Evolutionary conservation across 2,888 invertebrate genomes (phyloP).

Genomic region (Caenorhabditis angaria): DNA sequence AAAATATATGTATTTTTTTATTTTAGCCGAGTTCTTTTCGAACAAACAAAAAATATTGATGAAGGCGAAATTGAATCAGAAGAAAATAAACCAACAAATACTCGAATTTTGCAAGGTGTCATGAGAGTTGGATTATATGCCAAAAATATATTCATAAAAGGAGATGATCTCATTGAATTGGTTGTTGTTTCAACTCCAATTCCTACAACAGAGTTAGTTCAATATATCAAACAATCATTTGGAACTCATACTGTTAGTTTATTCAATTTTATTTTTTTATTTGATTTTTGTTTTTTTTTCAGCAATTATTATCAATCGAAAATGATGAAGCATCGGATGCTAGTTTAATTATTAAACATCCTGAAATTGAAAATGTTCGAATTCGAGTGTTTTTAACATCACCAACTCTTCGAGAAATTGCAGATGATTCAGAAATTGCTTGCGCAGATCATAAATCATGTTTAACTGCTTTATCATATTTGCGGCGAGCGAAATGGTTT

Average conservation of each 20-base stretch:
- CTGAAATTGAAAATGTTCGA: neutral
- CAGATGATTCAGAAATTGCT: slow-evolving; percentile 31
- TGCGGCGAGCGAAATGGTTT: slow-evolving; percentile 99
- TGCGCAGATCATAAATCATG: slow-evolving; percentile 88
- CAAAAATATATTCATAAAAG: slow-evolving; percentile 87
- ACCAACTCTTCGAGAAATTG: slow-evolving; percentile 9
- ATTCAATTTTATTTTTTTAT: too few relatives aligned
- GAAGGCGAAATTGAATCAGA: slow-evolving; percentile 1
- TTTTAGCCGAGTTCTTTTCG: neutral
- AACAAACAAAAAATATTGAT: neutral
- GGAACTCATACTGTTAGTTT: slow-evolving; percentile 6
- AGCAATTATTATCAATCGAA: neutral
- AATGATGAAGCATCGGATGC: neutral
- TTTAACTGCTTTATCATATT: slow-evolving; percentile 98
- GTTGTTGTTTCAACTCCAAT: slow-evolving; percentile 94
- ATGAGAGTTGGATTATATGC: slow-evolving; percentile 82
- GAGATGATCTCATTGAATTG: slow-evolving; percentile 81
- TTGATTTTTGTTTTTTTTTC: slow-evolving; percentile 8
- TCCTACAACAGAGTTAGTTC: slow-evolving; percentile 85
- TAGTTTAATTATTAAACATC: neutral
- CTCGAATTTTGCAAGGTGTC: slow-evolving; percentile 73
- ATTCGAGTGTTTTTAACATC: slow-evolving; percentile 15
- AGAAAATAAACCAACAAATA: slow-evolving; percentile 7
- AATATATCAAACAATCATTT: slow-evolving; percentile 79
- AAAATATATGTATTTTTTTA: neutral